phyloP scores from a whole-genome alignment of 2,113 vertebrate genomes.

The Strigops habroptila region DNA sequence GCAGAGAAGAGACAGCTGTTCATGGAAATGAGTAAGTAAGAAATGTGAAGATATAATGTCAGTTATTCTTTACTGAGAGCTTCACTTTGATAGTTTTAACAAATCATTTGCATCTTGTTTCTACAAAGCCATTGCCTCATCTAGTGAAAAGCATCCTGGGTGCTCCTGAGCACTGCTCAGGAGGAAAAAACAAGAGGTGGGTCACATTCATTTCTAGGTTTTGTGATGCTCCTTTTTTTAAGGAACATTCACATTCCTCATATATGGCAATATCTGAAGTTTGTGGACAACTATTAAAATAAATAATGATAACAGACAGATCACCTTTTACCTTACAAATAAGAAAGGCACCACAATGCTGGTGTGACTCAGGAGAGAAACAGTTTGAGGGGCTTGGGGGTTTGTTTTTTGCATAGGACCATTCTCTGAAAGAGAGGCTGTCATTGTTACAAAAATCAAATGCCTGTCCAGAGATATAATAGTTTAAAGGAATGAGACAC shows the following conservation, averaged over 20 bases:
- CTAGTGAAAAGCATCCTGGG: background rate
- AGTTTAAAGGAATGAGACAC: background rate
- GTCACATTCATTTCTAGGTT: accelerated
- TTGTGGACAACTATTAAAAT: background rate
- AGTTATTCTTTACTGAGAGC: background rate
- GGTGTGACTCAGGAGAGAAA: accelerated
- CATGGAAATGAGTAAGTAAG: conserved; percentile 98
- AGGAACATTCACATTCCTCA: background rate
- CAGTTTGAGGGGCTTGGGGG: too few species aligned
- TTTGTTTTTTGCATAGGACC: background rate
- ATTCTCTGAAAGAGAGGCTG: background rate
- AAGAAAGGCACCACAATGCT: background rate
- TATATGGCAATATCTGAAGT: accelerated
- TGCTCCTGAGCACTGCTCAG: background rate
- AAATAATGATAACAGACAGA: background rate
- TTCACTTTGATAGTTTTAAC: accelerated
- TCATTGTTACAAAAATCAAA: background rate
- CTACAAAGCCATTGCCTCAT: background rate
- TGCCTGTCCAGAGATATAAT: background rate
- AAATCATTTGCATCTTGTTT: background rate
- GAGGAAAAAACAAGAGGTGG: background rate
- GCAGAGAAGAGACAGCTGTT: conserved; percentile 99
- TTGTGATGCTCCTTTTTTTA: background rate
- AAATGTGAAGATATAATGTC: background rate
- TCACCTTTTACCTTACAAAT: background rate